Base-by-base conservation (phyloP, 2,797 vertebrate species). In the Ctenochaetus hawaiiensis region DNA sequence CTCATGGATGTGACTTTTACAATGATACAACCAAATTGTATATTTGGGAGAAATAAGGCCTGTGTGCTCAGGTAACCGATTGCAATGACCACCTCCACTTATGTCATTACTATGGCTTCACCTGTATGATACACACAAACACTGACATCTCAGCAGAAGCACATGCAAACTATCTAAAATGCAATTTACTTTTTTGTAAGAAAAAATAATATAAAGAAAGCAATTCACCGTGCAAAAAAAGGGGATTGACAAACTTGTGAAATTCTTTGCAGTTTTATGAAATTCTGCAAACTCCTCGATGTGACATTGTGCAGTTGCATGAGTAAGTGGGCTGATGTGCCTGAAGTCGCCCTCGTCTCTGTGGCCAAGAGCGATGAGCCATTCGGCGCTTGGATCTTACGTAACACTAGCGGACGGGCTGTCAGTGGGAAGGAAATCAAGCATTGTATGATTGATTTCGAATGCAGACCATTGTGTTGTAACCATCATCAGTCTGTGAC, bases 221-320 rank as follows among this genome's bases (percentile, higher is more conserved):
- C 2, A 14, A 52, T 67, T 54, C 37, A 61, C n/a, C 43, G 13
- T 13, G 34, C 49, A 69, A 34, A 66, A 14, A 23, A 53, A 2
- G 39, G 11, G 39, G 39, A 37, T 26, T 12, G 44, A n/a, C 13
- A 70, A 70, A 60, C 78, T 49, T 30, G n/a, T 51, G 12, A 43
- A 79, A 60, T 72, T 89, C 44, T 67, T 44, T 49, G 48, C 51
- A 61, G 23, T 71, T 60, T 68, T 43, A n/a, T 56, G 22, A 62
- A 75, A 67, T 72, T 87, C 61, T 70, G 47, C 66, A 77, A 87
- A 83, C 62, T 75, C 77, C 44, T 72, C 57, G 57, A 88, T 84
- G 80, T 81, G 83, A 90, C 85, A 86, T 83, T 84, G 87, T 91
- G 88, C 89, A 90, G 90, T 85, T 89, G 90, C 83, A 81, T 92